Percentiles rank a stretch among this genome's conserved stretches.
Conservation (phyloP, 2,888 invertebrate species). For the Mimumesa dahlbomi region DNA sequence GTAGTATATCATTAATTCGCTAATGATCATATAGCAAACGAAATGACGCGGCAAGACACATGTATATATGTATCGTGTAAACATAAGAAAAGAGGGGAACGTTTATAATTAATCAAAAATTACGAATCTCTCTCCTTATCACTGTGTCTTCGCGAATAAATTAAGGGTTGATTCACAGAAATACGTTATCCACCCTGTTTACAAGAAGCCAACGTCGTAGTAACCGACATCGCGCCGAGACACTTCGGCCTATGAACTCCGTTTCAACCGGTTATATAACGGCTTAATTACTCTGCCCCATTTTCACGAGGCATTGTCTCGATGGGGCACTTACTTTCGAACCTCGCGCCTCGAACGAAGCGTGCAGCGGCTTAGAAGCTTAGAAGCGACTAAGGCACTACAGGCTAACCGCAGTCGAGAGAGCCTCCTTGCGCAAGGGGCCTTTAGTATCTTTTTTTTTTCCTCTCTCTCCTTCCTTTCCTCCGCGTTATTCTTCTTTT, state of each 20-base stretch:
- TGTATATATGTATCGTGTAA: no score
- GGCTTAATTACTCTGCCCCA: constrained; percentile 79
- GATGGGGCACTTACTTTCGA: constrained; percentile 76
- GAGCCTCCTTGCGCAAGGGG: constrained; percentile 56
- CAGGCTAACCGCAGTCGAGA: constrained; percentile 58
- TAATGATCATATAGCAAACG: no score
- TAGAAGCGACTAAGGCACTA: constrained; percentile 52
- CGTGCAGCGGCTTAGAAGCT: constrained; percentile 59
- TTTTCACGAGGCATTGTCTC: constrained; percentile 78
- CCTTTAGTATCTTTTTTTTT: no score
- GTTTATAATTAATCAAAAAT: no score
- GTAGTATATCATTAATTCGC: no score
- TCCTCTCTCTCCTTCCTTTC: no score
- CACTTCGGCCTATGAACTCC: constrained; percentile 63
- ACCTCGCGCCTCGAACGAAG: constrained; percentile 65
- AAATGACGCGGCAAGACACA: no score
- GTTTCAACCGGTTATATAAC: constrained; percentile 76
- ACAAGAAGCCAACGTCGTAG: constrained; percentile 10
- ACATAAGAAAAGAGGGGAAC: no score
- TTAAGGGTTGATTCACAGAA: no score
- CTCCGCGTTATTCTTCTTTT: constrained; percentile 43
- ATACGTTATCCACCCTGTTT: no score
- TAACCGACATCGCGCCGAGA: constrained; percentile 49
- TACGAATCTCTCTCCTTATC: no score
- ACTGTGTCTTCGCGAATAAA: no score